Base-by-base conservation (phyloP, 2,888 invertebrate species). In the Synanthedon vespiformis region DNA sequence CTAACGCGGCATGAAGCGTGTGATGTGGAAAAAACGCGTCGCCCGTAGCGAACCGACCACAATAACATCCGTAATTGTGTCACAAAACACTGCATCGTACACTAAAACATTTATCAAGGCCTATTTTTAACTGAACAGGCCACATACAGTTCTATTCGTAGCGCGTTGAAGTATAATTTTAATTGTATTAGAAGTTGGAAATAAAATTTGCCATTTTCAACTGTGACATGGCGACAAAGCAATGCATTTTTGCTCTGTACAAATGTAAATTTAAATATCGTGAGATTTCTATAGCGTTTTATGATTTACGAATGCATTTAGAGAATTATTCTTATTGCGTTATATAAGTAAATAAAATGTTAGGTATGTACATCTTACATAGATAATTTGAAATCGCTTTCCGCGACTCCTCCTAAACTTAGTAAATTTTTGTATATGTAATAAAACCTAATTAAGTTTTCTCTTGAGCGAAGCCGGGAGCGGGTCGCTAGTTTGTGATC, bases 41-140 rank as follows among this genome's bases (percentile, higher is more conserved):
- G 57, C 53, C 72, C 72, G 67, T 70, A 62, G 65, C 73, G 58
- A 67, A 72, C 57, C 58, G 51, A 55, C 54, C 59, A 74, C 74
- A 80, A 77, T 77, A 44, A 63, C 61, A 55, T 61, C 60, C 62
- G 59, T 72, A 72, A 77, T 76, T 76, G 74, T 70, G 58, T 59
- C 56, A 60, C 60, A 58, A 56, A 61, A 53, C 34, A 54, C 48
- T 55, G 48, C 52, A 51, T 51, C 56, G 55, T 56, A 53, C 53
- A 48, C 16, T 48, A 22, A 18, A 48, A 48, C 48, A 18, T 48
- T 22, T 48, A 48, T 48, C 48, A 48, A 48, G 22, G 18, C 18
- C 18, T 11, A 48, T 22, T 48, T 48, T 12, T 48, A 12, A 48
- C 1, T 3, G 13, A 48, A 48, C 13, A 18, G 16, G 16, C 13